phyloP scores from a whole-genome alignment of 92 coral and sea anemone genomes.

The Metridium senile region DNA sequence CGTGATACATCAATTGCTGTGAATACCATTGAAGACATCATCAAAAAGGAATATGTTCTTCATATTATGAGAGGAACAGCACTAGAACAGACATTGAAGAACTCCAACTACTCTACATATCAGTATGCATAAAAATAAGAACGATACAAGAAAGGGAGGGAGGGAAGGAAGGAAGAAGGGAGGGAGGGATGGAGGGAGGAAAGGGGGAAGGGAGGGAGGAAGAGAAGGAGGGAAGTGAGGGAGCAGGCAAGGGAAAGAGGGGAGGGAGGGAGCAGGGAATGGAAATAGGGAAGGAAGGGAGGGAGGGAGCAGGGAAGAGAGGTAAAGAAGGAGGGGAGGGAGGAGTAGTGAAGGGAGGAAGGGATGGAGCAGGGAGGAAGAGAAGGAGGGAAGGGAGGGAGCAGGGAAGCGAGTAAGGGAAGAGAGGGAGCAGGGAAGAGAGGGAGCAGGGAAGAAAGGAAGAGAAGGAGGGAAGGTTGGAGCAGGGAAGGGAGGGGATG shows the following conservation, averaged over 20 bases:
- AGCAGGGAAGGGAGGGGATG: not conserved
- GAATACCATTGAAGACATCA: slow-evolving; percentile 50
- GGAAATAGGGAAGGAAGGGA: not conserved
- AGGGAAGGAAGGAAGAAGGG: not conserved
- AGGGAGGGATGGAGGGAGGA: not conserved
- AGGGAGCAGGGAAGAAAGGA: not conserved
- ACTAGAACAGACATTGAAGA: slow-evolving; percentile 37
- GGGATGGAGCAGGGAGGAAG: not conserved
- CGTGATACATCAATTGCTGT: slow-evolving; percentile 41
- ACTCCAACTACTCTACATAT: slow-evolving; percentile 17
- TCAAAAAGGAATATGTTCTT: slow-evolving; percentile 37
- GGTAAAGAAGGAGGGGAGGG: slow-evolving; percentile 29
- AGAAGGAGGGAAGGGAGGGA: not conserved
- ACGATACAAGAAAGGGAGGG: not conserved
- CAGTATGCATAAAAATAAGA: slow-evolving; percentile 13
- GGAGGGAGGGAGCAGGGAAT: not conserved
- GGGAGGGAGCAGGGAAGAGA: not conserved
- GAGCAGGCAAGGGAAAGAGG: not conserved
- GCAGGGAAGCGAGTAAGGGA: not conserved
- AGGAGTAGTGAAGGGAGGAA: slow-evolving; percentile 35
- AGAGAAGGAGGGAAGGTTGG: not conserved
- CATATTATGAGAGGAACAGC: slow-evolving; percentile 44
- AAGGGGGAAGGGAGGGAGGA: not conserved
- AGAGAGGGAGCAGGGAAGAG: not conserved
- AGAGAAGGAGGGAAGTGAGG: not conserved